A percentile compares a stretch with the other conserved stretches of the same genome.
Evolutionary conservation across 1,140 invertebrate genomes (phyloP).

Genomic region (Atta cephalotes): DNA sequence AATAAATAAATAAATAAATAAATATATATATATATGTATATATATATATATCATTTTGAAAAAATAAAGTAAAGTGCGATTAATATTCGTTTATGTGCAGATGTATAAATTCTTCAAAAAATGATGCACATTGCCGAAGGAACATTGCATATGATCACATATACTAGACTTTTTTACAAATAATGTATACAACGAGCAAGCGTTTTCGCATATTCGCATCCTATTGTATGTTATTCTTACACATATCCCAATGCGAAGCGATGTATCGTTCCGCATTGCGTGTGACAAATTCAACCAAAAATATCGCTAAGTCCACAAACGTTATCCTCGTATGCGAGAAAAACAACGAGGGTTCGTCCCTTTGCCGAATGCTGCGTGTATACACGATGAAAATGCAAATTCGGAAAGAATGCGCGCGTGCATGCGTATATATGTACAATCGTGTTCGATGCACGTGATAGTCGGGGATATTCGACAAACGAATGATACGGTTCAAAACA

Average conservation of each 20-base stretch:
- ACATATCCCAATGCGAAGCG: neutral
- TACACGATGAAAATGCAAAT: constrained; percentile 60
- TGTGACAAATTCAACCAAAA: constrained; percentile 46
- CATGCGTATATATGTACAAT: neutral
- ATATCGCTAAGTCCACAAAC: constrained; percentile 58
- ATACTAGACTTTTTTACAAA: constrained; percentile 16
- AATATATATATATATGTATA: no score
- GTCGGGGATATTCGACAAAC: constrained; percentile 42
- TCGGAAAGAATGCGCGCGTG: constrained; percentile 7
- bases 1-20: no score
- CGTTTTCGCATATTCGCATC: constrained; percentile 45
- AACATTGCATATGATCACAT: neutral
- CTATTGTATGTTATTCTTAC: constrained; percentile 52
- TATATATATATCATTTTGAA: constrained; percentile 6
- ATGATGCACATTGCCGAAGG: neutral
- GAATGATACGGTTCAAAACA: constrained; percentile 63
- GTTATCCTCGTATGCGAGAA: constrained; percentile 31
- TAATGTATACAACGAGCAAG: constrained; percentile 43
- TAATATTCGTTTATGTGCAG: neutral
- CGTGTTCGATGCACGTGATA: neutral
- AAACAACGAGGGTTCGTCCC: constrained; percentile 39
- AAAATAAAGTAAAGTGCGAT: neutral
- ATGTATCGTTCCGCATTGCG: constrained; percentile 26
- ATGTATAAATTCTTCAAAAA: neutral
- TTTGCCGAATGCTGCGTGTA: constrained; percentile 40